Percentiles rank a stretch among this genome's conserved stretches.
phyloP scores from a whole-genome alignment of 2,797 vertebrate species.

The Melanotaenia boesemani region DNA sequence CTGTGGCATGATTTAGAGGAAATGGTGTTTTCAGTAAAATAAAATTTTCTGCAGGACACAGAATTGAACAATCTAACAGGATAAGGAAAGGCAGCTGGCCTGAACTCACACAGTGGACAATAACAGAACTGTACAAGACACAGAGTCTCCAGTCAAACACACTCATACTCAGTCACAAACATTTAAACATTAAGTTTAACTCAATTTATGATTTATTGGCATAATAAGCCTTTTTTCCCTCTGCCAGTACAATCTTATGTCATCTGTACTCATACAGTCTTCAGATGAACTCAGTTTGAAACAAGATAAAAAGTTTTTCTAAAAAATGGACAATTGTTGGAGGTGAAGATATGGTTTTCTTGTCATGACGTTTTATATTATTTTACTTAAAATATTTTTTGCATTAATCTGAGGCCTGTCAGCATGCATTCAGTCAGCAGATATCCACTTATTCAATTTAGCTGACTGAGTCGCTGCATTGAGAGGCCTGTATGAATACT shows the following conservation, averaged over 20 bases:
- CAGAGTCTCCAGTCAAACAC: slow-evolving; percentile 14
- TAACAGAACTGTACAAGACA: slow-evolving; percentile 19
- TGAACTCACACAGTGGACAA: slow-evolving; percentile 21
- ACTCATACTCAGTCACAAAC: neutral
- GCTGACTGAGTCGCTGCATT: slow-evolving; percentile 9
- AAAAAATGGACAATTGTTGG: neutral
- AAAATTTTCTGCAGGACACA: slow-evolving; percentile 18
- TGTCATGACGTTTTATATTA: neutral
- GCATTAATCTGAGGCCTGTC: slow-evolving; percentile 33
- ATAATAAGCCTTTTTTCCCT: slow-evolving; percentile 32
- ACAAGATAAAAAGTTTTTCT: neutral
- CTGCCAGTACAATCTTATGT: slow-evolving; percentile 19
- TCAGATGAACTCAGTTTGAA: neutral
- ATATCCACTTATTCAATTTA: slow-evolving; percentile 13
- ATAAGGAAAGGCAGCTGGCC: slow-evolving; percentile 48
- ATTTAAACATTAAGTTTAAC: slow-evolving; percentile 12
- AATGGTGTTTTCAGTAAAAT: slow-evolving; percentile 17
- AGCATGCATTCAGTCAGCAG: neutral
- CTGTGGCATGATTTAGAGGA: slow-evolving; percentile 10
- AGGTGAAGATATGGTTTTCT: neutral
- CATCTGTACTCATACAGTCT: neutral
- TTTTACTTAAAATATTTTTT: neutral
- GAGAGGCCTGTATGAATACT: slow-evolving; percentile 39
- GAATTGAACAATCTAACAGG: slow-evolving; percentile 30
- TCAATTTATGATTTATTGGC: slow-evolving; percentile 42